Conservation (phyloP, 2,113 vertebrate species). For the Syrrhaptes paradoxus region DNA sequence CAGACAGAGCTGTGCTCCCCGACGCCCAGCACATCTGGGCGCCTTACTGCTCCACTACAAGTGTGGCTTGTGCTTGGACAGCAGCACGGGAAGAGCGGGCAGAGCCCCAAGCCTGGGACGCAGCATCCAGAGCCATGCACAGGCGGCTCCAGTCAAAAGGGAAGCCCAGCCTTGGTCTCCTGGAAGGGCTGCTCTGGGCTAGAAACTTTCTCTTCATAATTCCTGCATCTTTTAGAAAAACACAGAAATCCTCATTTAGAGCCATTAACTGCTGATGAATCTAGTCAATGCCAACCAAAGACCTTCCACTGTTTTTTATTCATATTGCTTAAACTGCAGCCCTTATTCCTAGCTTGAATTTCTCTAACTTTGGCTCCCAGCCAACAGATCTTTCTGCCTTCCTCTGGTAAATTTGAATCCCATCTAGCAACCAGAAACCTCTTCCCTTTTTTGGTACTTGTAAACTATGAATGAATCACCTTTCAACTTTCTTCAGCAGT, state of each 20-base stretch:
- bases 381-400: slow-evolving; percentile 15
- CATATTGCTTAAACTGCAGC: not conserved
- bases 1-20: not conserved
- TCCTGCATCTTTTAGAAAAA: not conserved
- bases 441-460: slow-evolving; percentile 52
- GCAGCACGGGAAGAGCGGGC: not conserved
- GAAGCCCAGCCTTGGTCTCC: not conserved
- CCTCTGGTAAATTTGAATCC: slow-evolving; percentile 11
- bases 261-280: not conserved
- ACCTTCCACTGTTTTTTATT: not conserved
- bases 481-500: slow-evolving; percentile 22
- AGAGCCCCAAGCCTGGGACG: not conserved
- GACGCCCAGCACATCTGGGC: not conserved
- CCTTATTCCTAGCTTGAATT: not conserved
- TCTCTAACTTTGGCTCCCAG: not conserved
- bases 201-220: not conserved
- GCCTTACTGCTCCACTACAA: not conserved
- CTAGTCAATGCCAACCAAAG: not conserved
- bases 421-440: slow-evolving; percentile 32
- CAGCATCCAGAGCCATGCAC: not conserved
- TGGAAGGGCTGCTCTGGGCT: not conserved
- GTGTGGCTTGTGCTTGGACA: not conserved
- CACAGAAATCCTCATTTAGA: slow-evolving; percentile 1
- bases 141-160: not conserved
- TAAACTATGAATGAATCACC: slow-evolving; percentile 30